Conservation (phyloP, 2,113 vertebrate genomes). For the Limanda limanda region DNA sequence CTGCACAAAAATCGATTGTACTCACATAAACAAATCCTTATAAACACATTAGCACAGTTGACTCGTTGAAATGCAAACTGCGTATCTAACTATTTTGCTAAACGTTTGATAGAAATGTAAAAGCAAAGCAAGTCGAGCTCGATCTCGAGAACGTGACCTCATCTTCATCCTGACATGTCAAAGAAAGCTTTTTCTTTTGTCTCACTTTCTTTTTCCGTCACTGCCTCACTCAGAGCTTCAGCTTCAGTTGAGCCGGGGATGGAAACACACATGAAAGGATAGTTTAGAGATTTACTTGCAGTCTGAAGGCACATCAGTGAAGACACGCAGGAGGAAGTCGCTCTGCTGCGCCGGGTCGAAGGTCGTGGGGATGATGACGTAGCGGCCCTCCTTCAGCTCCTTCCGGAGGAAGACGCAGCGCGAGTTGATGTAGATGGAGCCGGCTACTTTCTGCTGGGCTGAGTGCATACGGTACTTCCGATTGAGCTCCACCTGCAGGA, state of each 20-base stretch:
- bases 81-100: too few relatives aligned
- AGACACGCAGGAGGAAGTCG: conserved; percentile 94
- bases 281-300: conserved; percentile 86
- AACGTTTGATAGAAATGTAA: too few relatives aligned
- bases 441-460: conserved; percentile 90
- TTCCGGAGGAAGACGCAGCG: conserved; percentile 94
- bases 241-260: too few relatives aligned
- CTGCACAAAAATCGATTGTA: too few relatives aligned
- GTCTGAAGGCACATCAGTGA: conserved; percentile 94
- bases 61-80: not conserved
- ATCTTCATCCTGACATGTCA: too few relatives aligned
- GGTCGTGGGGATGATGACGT: conserved; percentile 95
- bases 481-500: conserved; percentile 92
- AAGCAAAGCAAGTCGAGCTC: too few relatives aligned
- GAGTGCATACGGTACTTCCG: conserved; percentile 94
- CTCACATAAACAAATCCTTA: not conserved
- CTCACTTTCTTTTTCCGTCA: too few relatives aligned
- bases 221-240: too few relatives aligned
- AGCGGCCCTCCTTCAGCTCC: conserved; percentile 93
- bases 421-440: conserved; percentile 97
- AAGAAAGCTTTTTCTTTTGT: too few relatives aligned
- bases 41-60: not conserved
- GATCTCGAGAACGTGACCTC: too few relatives aligned
- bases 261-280: too few relatives aligned
- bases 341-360: conserved; percentile 89